Evolutionary conservation across 2,888 invertebrate species (phyloP).

Genomic region (Ormyrus rosae): DNA sequence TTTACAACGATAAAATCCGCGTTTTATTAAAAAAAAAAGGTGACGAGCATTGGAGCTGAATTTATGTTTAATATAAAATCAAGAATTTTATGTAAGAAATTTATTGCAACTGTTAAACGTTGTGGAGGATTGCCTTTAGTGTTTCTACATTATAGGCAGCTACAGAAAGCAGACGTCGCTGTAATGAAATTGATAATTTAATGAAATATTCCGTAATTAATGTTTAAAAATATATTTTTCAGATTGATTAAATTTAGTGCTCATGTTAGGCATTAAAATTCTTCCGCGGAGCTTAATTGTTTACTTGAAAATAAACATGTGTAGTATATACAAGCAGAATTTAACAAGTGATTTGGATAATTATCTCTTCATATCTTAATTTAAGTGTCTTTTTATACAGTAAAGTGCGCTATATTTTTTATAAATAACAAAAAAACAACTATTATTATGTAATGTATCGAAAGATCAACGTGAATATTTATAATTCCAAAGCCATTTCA

Average conservation of each 20-base stretch:
- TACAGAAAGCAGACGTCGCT: neutral
- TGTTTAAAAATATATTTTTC: neutral
- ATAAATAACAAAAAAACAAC: neutral
- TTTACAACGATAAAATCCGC: conserved; percentile 45
- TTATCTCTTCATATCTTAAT: too few relatives aligned
- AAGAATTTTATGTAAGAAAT: conserved; percentile 47
- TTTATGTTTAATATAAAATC: conserved; percentile 43
- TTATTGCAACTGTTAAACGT: conserved; percentile 38
- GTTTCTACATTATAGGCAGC: neutral
- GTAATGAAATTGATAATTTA: conserved; percentile 34
- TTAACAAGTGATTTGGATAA: neutral
- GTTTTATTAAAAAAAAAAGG: conserved; percentile 46
- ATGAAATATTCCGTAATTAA: conserved; percentile 28
- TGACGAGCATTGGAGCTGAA: conserved; percentile 16
- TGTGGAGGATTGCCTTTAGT: conserved; percentile 27
- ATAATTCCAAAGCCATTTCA: neutral
- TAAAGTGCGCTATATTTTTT: neutral
- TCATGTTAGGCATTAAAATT: neutral
- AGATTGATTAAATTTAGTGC: neutral
- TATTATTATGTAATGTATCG: conserved; percentile 14
- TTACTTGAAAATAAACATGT: too few relatives aligned
- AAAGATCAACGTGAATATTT: neutral
- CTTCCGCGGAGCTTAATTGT: too few relatives aligned
- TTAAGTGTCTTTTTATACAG: too few relatives aligned
- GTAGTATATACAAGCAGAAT: neutral